Conservation (phyloP, 2,888 invertebrate genomes). For the Chrysina gloriosa region DNA sequence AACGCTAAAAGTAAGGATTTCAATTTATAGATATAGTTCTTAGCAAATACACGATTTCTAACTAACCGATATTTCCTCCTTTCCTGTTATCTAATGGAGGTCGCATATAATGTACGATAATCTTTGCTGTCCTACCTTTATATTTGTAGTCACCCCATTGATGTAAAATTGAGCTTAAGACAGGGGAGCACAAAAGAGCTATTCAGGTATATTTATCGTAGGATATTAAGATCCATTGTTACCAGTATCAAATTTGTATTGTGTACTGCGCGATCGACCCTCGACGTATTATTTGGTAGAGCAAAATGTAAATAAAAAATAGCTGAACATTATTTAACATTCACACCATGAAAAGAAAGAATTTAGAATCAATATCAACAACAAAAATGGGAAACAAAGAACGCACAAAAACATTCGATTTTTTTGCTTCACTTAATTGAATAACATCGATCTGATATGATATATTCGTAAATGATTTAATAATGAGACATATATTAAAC, state of each 20-base stretch:
- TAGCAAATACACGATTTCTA: too few relatives aligned
- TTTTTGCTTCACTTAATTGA: too few relatives aligned
- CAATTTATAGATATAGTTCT: too few relatives aligned
- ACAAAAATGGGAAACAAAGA: too few relatives aligned
- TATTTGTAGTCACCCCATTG: conserved; percentile 34
- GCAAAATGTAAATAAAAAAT: conserved; percentile 46
- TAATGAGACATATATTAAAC: too few relatives aligned
- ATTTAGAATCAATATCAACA: too few relatives aligned
- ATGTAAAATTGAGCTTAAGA: conserved; percentile 48
- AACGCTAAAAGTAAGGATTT: too few relatives aligned
- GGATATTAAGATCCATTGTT: conserved; percentile 51
- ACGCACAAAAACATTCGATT: too few relatives aligned
- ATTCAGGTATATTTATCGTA: conserved; percentile 52
- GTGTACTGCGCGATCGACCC: conserved; percentile 40
- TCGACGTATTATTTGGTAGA: conserved; percentile 39
- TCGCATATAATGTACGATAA: not conserved
- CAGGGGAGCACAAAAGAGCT: conserved; percentile 48
- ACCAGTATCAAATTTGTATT: conserved; percentile 47
- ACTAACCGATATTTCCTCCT: not conserved
- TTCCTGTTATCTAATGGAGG: conserved; percentile 10
- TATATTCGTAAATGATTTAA: too few relatives aligned
- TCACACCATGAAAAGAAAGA: conserved; percentile 11
- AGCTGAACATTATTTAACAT: conserved; percentile 32
- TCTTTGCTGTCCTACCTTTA: not conserved
- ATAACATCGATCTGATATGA: too few relatives aligned